phyloP scores from a whole-genome alignment of 2,888 invertebrate genomes.

The Hypena proboscidalis region DNA sequence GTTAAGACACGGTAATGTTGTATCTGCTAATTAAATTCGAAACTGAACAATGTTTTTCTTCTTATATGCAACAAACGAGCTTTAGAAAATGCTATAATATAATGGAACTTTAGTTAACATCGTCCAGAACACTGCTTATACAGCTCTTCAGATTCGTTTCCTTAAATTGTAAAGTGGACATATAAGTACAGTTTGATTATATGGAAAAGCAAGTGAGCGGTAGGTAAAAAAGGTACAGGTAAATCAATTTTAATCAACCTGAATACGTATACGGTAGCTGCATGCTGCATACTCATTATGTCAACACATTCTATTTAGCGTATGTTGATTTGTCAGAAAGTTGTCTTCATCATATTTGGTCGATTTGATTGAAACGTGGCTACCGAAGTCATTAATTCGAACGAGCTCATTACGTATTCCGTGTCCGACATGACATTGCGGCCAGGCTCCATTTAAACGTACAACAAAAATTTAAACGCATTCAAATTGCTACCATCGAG shows the following conservation, averaged over 20 bases:
- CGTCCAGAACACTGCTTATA: no score
- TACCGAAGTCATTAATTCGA: slow-evolving; percentile 58
- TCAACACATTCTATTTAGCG: slow-evolving; percentile 2
- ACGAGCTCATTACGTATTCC: slow-evolving; percentile 70
- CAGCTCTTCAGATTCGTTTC: no score
- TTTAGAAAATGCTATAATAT: no score
- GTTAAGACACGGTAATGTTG: no score
- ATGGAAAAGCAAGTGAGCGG: background rate
- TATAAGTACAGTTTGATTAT: background rate
- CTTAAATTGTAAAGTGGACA: no score
- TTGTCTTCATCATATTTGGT: slow-evolving; percentile 65
- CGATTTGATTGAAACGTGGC: slow-evolving; percentile 62
- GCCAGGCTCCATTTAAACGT: slow-evolving; percentile 51
- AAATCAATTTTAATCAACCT: background rate
- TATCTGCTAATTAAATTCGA: no score
- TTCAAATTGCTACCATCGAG: slow-evolving; percentile 55
- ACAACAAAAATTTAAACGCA: slow-evolving; percentile 59
- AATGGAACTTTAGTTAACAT: no score
- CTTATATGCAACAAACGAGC: no score
- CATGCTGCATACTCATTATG: background rate
- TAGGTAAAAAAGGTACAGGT: background rate
- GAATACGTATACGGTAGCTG: background rate
- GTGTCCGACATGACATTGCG: slow-evolving; percentile 53
- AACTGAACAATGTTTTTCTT: no score
- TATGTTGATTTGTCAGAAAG: slow-evolving; percentile 45